Conservation (phyloP, 2,888 invertebrate species). For the Cremastinae sp. region DNA sequence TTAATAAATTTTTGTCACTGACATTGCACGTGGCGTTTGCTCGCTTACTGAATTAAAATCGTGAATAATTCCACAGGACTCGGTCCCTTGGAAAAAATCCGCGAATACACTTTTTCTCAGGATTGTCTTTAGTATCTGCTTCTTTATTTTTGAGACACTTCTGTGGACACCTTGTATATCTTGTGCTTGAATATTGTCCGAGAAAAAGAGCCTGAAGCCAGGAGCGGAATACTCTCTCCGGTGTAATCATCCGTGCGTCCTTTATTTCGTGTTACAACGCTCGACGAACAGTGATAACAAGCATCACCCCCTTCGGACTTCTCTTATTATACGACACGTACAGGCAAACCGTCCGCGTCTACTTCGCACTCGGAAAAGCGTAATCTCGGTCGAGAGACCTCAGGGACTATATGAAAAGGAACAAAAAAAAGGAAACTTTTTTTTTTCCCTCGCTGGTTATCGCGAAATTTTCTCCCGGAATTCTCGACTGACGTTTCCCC, state of each 20-base stretch:
- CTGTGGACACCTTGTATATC: too few relatives aligned
- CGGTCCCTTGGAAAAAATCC: too few relatives aligned
- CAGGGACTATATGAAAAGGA: slow-evolving; percentile 14
- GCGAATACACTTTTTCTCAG: too few relatives aligned
- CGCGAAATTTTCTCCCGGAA: not conserved
- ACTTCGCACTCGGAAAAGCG: not conserved
- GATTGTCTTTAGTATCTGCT: too few relatives aligned
- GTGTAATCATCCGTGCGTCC: slow-evolving; percentile 48
- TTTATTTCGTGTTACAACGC: slow-evolving; percentile 34
- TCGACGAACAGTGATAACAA: slow-evolving; percentile 33
- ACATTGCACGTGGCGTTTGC: too few relatives aligned
- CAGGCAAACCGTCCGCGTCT: not conserved
- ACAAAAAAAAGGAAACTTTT: slow-evolving; percentile 11
- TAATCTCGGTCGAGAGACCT: slow-evolving; percentile 26
- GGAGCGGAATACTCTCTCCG: slow-evolving; percentile 29
- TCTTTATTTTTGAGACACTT: too few relatives aligned
- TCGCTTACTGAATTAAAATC: too few relatives aligned
- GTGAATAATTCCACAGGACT: too few relatives aligned
- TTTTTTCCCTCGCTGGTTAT: too few relatives aligned
- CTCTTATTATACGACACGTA: slow-evolving; percentile 6
- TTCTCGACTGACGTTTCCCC: not conserved
- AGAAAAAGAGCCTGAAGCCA: too few relatives aligned
- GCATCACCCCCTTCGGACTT: slow-evolving; percentile 13
- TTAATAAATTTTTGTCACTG: too few relatives aligned
- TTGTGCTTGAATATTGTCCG: slow-evolving; percentile 31